These are phyloP conservation scores for Urocolius indicus DNA, from an alignment of 2,113 vertebrate species.

Conservation along the genomic window DNA sequence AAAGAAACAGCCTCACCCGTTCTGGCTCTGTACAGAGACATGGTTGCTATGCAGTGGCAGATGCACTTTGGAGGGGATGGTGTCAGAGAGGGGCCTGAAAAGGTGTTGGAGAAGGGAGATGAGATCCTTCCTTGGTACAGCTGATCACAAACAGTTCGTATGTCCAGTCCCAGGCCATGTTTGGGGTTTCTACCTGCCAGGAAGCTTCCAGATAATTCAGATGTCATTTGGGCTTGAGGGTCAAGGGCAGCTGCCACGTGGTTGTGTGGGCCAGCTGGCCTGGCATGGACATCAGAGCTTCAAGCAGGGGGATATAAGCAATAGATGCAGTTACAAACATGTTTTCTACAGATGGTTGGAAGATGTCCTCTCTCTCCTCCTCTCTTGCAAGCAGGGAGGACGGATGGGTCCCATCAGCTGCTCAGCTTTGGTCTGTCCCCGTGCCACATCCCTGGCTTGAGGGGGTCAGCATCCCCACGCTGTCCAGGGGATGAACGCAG, in stretches of 20 bases:
- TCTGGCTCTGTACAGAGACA: not conserved
- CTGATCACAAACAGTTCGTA: not conserved
- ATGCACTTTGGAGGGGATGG: not conserved
- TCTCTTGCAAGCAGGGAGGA: not conserved
- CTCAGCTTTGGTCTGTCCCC: not conserved
- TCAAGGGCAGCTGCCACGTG: not conserved
- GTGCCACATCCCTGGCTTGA: accelerated
- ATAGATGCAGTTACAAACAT: not conserved
- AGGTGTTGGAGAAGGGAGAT: not conserved
- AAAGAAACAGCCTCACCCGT: not conserved
- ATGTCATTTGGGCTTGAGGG: not conserved
- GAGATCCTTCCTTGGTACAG: not conserved
- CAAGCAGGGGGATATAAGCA: not conserved
- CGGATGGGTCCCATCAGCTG: not conserved
- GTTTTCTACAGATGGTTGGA: not conserved
- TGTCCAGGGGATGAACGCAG: not conserved
- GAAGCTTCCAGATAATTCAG: not conserved
- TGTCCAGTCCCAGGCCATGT: not conserved
- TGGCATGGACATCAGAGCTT: not conserved
- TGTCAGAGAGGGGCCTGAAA: not conserved
- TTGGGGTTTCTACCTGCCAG: not conserved
- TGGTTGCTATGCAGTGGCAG: not conserved
- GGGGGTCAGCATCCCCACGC: not conserved
- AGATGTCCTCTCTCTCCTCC: not conserved
- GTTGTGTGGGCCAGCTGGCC: not conserved